phyloP scores from a whole-genome alignment of 2,797 vertebrate species.

The Rallus crepitans region DNA sequence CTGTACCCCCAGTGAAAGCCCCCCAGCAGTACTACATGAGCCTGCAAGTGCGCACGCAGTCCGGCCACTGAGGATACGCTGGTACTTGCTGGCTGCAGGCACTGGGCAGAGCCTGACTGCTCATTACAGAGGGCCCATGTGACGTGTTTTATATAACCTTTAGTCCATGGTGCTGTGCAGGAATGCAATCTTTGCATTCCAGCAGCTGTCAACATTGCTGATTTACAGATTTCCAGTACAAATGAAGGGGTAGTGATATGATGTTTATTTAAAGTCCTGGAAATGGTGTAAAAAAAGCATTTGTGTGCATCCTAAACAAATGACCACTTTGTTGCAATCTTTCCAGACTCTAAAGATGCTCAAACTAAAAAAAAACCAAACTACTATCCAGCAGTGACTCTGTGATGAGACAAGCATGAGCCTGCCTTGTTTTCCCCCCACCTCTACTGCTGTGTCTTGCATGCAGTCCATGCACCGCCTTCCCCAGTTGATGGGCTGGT shows the following conservation, averaged over 20 bases:
- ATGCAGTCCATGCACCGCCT: fast-evolving
- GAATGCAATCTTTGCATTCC: not conserved
- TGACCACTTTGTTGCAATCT: not conserved
- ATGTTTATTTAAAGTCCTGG: not conserved
- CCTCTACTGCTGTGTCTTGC: not conserved
- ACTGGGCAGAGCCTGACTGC: not conserved
- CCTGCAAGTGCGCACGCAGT: not conserved
- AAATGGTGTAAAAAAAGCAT: not conserved
- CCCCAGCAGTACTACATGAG: not conserved
- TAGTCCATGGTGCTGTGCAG: not conserved
- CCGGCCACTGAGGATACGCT: not conserved
- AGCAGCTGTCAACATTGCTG: not conserved
- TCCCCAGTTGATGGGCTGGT: not conserved
- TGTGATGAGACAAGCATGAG: not conserved
- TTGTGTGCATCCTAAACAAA: not conserved
- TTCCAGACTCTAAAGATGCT: not conserved
- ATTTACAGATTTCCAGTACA: not conserved
- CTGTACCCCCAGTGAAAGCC: not conserved
- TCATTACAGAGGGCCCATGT: not conserved
- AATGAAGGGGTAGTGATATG: not conserved
- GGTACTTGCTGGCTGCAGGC: not conserved
- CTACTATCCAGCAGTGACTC: not conserved
- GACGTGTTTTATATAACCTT: not conserved
- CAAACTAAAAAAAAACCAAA: not conserved
- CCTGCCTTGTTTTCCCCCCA: not conserved